Evolutionary conservation across 1,140 invertebrate genomes (phyloP).

Genomic region (Drosophila varians): DNA sequence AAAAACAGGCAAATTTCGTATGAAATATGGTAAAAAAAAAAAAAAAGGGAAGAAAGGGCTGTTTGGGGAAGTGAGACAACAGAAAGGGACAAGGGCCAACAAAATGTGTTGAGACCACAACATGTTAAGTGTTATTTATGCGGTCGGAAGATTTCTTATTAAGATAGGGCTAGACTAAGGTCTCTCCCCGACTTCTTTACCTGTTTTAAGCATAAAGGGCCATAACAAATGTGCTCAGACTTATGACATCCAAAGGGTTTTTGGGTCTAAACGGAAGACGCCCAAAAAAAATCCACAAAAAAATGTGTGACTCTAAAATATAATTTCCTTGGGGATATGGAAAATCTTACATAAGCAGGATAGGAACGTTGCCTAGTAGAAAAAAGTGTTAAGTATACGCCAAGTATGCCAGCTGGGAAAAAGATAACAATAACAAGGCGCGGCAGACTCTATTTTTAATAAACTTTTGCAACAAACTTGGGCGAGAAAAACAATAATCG

Average conservation of each 20-base stretch:
- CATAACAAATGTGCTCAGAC: constrained; percentile 47
- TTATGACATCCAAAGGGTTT: constrained; percentile 65
- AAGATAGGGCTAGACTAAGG: constrained; percentile 63
- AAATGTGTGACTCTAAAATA: neutral
- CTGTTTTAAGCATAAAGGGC: constrained; percentile 14
- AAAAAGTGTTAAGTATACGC: constrained; percentile 35
- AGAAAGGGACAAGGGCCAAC: constrained; percentile 41
- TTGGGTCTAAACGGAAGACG: constrained; percentile 16
- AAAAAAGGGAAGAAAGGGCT: neutral
- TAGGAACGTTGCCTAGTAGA: constrained; percentile 35
- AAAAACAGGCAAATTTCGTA: constrained; percentile 30
- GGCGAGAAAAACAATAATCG: no score
- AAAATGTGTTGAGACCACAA: constrained; percentile 46
- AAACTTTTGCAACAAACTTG: no score
- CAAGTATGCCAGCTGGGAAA: constrained; percentile 9
- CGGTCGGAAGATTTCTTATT: constrained; percentile 70
- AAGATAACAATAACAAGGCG: constrained; percentile 44
- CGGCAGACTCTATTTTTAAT: constrained; percentile 19
- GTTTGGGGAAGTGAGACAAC: constrained; percentile 25
- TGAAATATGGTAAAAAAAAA: constrained; percentile 21
- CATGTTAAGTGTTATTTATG: constrained; percentile 77
- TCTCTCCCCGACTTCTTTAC: constrained; percentile 22
- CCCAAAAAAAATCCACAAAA: constrained; percentile 5
- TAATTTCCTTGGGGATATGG: constrained; percentile 20
- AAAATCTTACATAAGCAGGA: constrained; percentile 27